Conservation (phyloP, 2,888 invertebrate genomes). For the Pollenia labialis region DNA sequence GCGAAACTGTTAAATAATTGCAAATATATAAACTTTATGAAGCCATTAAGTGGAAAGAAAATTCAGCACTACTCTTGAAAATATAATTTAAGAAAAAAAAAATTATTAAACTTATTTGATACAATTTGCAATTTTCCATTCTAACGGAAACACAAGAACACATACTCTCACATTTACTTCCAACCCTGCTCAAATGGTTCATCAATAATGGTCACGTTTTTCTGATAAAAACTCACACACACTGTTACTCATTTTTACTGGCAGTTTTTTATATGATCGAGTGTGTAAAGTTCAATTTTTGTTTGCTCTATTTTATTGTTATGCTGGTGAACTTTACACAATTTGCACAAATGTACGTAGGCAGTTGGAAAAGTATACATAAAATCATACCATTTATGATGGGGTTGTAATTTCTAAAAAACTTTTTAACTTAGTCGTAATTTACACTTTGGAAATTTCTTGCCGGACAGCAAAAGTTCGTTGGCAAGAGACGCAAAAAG, state of each 20-base stretch:
- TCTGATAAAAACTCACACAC: not conserved
- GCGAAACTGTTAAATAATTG: not conserved
- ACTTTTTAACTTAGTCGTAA: not conserved
- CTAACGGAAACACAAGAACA: constrained; percentile 1
- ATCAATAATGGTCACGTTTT: constrained; percentile 50
- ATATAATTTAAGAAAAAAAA: not conserved
- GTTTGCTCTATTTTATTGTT: not conserved
- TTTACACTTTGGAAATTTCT: no score
- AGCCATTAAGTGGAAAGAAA: not conserved
- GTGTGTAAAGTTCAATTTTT: not conserved
- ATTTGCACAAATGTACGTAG: not conserved
- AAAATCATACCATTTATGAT: no score
- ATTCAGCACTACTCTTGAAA: not conserved
- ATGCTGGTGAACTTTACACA: not conserved
- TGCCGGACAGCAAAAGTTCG: no score
- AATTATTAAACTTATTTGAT: constrained; percentile 1
- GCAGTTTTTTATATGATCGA: no score
- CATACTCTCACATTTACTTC: not conserved
- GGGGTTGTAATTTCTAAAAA: not conserved
- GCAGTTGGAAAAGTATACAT: no score
- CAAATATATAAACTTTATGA: not conserved
- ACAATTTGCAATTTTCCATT: constrained; percentile 19
- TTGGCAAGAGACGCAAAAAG: no score
- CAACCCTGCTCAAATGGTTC: not conserved
- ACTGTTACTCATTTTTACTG: no score